A percentile compares a stretch with the other conserved stretches of the same genome.
Evolutionary conservation across 2,113 vertebrate species (phyloP).

Genomic region (Antechinus flavipes): DNA sequence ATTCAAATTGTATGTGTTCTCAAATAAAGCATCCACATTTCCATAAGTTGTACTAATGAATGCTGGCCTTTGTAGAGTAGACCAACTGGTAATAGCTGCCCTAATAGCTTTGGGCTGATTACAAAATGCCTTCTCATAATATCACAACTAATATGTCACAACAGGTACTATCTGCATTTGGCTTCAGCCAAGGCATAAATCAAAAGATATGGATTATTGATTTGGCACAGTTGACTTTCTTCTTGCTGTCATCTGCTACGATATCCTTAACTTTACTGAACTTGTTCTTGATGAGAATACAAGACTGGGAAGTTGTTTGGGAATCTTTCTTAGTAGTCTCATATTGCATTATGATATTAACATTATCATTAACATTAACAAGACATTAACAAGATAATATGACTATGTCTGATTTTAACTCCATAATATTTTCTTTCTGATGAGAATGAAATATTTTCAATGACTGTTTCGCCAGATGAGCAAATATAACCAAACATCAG

Average conservation of each 20-base stretch:
- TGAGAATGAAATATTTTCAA: conserved; percentile 71
- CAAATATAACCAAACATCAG: conserved; percentile 74
- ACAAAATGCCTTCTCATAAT: conserved; percentile 64
- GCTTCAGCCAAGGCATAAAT: conserved; percentile 54
- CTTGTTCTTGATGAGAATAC: conserved; percentile 74
- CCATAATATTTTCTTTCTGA: conserved; percentile 68
- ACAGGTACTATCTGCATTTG: background rate
- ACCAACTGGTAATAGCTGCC: conserved; percentile 66
- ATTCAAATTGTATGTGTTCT: conserved; percentile 60
- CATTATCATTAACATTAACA: no score
- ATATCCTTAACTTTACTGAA: conserved; percentile 43
- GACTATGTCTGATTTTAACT: conserved; percentile 76
- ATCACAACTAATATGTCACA: conserved; percentile 22
- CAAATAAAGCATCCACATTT: conserved; percentile 57
- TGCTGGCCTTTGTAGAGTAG: conserved; percentile 43
- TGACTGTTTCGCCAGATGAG: conserved; percentile 72
- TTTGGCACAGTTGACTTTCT: conserved; percentile 15
- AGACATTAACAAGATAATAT: conserved; percentile 57
- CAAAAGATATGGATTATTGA: conserved; percentile 55
- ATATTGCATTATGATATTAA: background rate
- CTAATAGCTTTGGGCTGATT: conserved; percentile 60
- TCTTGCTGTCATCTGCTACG: background rate
- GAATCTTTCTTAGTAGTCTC: conserved; percentile 49
- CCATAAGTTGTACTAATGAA: conserved; percentile 57
- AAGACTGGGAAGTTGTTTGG: conserved; percentile 67